Evolutionary conservation across 2,888 invertebrate genomes (phyloP), one percentile per base, ranked within the genome.

Genomic region (Belgica antarctica): DNA sequence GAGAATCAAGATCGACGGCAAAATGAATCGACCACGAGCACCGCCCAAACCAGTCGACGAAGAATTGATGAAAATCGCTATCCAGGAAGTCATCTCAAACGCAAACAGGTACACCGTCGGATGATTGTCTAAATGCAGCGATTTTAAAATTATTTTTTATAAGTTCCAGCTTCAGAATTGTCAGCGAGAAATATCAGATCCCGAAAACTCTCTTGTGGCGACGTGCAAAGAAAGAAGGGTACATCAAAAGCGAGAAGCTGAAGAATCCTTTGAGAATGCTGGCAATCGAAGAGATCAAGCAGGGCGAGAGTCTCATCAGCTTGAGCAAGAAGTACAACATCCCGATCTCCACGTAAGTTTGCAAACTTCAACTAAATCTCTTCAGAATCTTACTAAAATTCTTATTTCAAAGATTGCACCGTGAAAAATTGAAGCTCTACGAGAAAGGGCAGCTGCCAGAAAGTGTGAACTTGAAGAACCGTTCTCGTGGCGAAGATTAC

Each of bases 171-270:
- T 68, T 68, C n/a, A 52, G 68, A 15, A 12, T 57, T 10, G 31
- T 68, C 28, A 31, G 31, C 19, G 68, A 68, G 47, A 68, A 68
- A 7, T 80, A 73, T 71, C 77, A 78, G 47, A 76, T 80, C 27
- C 79, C 80, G 0, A 80, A 80, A 73, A 80, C 80, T 0, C 80
- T 80, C 0, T 73, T 80, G 1, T 80, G 80, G 80, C 76, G 80
- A 8, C 52, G 68, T 5, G 68, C 68, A 12, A 68, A 68, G 57
- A 68, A 68, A 34, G 8, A 31, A 12, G 68, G 68, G 19, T 68
- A 68, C 24, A 34, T 68, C 10, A 68, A 68, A 34, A 12, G 19
- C 12, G 75, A 79, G 1, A 78, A 80, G 1, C 78, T 78, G 34
- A 78, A 77, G 10, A 72, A 76, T 1, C 74, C 76, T 17, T 17